phyloP scores from a whole-genome alignment of 2,888 invertebrate genomes.

The Folsomia candida region DNA sequence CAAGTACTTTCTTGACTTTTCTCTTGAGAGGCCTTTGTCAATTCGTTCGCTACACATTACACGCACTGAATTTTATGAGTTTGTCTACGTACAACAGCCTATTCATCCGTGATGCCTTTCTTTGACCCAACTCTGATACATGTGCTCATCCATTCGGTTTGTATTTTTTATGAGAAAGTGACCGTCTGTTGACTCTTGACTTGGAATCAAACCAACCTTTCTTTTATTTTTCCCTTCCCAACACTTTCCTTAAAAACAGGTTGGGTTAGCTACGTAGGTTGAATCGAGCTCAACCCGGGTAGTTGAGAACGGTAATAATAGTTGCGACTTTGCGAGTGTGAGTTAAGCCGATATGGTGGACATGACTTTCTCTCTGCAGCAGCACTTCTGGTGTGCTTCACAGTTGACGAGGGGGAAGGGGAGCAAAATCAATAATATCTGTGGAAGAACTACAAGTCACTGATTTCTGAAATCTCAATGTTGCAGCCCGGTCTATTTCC shows the following conservation, averaged over 20 bases:
- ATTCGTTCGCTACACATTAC: too few relatives aligned
- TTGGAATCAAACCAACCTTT: too few relatives aligned
- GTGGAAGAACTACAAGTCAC: background rate
- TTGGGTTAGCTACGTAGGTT: background rate
- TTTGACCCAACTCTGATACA: too few relatives aligned
- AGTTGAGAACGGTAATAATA: background rate
- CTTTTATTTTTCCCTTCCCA: too few relatives aligned
- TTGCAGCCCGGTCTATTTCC: too few relatives aligned
- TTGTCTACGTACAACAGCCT: too few relatives aligned
- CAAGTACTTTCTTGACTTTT: too few relatives aligned
- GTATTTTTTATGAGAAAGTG: background rate
- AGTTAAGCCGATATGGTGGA: background rate
- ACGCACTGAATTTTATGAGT: too few relatives aligned
- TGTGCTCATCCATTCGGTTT: too few relatives aligned
- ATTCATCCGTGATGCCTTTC: too few relatives aligned
- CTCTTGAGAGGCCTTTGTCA: too few relatives aligned
- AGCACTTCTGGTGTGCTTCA: too few relatives aligned
- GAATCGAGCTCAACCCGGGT: background rate
- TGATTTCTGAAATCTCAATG: background rate
- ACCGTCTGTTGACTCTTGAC: background rate
- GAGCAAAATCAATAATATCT: conserved; percentile 16
- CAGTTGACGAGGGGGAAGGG: conserved; percentile 15
- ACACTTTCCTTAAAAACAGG: background rate
- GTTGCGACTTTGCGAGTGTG: background rate
- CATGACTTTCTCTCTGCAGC: background rate